These are phyloP conservation scores for Eupeodes latifasciatus DNA, from an alignment of 2,888 invertebrate genomes.

Conservation along the genomic window DNA sequence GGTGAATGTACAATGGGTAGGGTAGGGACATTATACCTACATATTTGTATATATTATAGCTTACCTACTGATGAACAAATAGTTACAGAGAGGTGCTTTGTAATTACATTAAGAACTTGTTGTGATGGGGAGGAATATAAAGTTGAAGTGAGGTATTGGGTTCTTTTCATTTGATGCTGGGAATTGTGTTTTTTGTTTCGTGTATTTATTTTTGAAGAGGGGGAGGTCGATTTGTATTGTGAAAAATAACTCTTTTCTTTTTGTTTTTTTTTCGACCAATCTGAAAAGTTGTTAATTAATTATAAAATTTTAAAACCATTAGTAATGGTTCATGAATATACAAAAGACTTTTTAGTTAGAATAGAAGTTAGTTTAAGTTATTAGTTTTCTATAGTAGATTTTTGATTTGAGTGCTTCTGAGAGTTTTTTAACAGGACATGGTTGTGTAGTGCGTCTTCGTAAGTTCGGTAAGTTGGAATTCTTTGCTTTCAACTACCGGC, in stretches of 20 bases:
- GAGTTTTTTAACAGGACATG: too few species aligned
- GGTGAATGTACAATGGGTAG: neutral
- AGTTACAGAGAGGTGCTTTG: conserved; percentile 42
- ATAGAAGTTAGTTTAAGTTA: too few species aligned
- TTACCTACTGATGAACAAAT: conserved; percentile 12
- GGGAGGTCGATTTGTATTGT: neutral
- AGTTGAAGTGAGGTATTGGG: conserved; percentile 12
- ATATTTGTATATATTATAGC: too few species aligned
- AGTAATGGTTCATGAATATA: neutral
- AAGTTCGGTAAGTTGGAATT: too few species aligned
- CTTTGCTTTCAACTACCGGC: too few species aligned
- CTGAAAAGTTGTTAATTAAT: conserved; percentile 2
- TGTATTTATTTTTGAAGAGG: neutral
- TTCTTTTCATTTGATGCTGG: conserved; percentile 5
- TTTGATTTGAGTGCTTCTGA: neutral
- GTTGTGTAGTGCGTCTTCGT: too few species aligned
- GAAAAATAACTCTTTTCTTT: neutral
- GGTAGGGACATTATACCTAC: too few species aligned
- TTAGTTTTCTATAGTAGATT: neutral
- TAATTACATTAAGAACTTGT: conserved; percentile 56
- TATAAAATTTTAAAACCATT: conserved; percentile 11
- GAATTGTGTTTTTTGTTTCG: neutral
- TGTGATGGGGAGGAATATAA: neutral
- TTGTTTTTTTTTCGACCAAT: neutral
- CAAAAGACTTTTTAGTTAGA: neutral